Evolutionary conservation across 1,140 invertebrate species (phyloP).

Genomic region (Penaeus indicus): DNA sequence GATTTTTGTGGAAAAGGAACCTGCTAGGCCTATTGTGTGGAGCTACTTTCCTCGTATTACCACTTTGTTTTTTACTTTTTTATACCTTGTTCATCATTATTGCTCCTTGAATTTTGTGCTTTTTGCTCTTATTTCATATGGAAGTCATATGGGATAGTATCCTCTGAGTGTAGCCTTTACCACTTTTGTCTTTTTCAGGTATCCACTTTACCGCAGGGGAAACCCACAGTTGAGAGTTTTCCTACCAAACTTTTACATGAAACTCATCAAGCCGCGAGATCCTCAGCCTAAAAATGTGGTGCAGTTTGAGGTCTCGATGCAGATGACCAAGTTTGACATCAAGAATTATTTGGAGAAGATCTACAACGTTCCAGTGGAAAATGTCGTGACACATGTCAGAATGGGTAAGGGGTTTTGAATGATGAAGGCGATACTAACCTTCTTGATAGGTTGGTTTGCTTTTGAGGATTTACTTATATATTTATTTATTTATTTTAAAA

Average conservation of each 20-base stretch:
- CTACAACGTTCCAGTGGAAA: conserved; percentile 83
- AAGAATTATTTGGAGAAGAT: conserved; percentile 96
- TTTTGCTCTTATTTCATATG: too few relatives aligned
- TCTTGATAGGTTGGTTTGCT: conserved; percentile 18
- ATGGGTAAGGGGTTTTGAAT: conserved; percentile 73
- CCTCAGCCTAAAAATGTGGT: conserved; percentile 81
- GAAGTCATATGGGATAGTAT: too few relatives aligned
- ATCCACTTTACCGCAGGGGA: conserved; percentile 89
- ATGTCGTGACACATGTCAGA: conserved; percentile 81
- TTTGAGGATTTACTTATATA: not conserved
- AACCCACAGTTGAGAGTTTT: conserved; percentile 91
- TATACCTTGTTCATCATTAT: too few relatives aligned
- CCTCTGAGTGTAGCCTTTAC: too few relatives aligned
- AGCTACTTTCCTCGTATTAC: too few relatives aligned
- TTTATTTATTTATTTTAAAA: not conserved
- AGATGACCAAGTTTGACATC: conserved; percentile 88
- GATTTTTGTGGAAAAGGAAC: too few relatives aligned
- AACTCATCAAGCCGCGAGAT: conserved; percentile 79
- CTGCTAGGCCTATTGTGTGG: too few relatives aligned
- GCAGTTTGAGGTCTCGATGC: conserved; percentile 85
- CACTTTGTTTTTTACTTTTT: too few relatives aligned
- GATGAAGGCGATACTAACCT: conserved; percentile 70
- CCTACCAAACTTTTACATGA: conserved; percentile 96
- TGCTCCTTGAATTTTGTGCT: too few relatives aligned
- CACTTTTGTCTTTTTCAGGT: conserved; percentile 70